Conservation (phyloP, 1,140 invertebrate genomes). For the Tetranychus urticae region DNA sequence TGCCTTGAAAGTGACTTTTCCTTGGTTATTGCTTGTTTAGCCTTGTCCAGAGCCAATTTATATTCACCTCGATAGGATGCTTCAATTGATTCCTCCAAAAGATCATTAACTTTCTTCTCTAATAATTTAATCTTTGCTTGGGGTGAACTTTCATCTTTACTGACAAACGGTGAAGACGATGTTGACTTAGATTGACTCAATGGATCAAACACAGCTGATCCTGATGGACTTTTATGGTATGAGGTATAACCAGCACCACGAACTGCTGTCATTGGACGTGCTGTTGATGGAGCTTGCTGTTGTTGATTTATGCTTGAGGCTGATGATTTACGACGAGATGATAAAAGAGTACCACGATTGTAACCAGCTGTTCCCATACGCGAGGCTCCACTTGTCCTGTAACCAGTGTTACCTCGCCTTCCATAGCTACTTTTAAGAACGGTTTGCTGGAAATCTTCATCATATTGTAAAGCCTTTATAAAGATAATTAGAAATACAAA, state of each 20-base stretch:
- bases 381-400: conserved; percentile 18
- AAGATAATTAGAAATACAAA: not conserved
- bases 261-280: conserved; percentile 82
- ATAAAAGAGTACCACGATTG: not conserved
- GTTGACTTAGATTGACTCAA: conserved; percentile 35
- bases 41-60: conserved; percentile 49
- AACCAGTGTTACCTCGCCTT: conserved; percentile 26
- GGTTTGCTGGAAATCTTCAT: conserved; percentile 36
- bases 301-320: conserved; percentile 3
- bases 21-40: conserved; percentile 81
- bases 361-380: conserved; percentile 12
- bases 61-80: conserved; percentile 29
- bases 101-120: conserved; percentile 51
- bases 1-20: conserved; percentile 66
- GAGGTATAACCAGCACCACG: conserved; percentile 78
- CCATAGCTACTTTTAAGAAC: conserved; percentile 33
- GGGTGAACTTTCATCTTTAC: conserved; percentile 28
- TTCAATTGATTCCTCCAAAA: conserved; percentile 61
- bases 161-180: conserved; percentile 15
- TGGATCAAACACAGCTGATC: conserved; percentile 36
- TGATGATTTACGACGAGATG: not conserved
- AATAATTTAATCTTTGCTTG: conserved; percentile 56
- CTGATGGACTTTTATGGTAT: not conserved
- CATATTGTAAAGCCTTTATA: conserved; percentile 32
- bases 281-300: conserved; percentile 18